Percentiles rank a stretch among this genome's conserved stretches.
Evolutionary conservation across 2,797 vertebrate genomes (phyloP).

Genomic region (Argentina silus): DNA sequence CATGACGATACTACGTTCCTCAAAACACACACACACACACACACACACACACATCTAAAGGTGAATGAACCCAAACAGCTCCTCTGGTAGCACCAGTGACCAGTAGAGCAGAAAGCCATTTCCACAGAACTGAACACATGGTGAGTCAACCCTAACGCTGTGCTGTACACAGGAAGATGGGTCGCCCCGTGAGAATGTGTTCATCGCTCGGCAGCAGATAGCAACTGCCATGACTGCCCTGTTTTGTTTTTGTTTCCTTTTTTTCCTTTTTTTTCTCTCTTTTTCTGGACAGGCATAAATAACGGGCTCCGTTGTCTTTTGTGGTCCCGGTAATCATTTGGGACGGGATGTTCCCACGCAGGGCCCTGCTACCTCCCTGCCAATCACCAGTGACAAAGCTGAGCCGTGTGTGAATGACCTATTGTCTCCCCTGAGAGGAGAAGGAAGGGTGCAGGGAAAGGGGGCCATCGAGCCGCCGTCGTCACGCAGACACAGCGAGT

Average conservation of each 20-base stretch:
- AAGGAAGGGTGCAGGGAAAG: neutral
- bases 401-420: conserved; percentile 26
- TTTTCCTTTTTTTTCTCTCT: neutral
- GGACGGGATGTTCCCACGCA: conserved; percentile 25
- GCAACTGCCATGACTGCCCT: neutral
- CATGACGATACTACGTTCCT: neutral
- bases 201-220: neutral
- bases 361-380: conserved; percentile 1
- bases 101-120: neutral
- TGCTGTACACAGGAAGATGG: neutral
- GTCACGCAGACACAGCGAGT: neutral
- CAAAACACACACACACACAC: neutral
- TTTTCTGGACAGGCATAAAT: neutral
- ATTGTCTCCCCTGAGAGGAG: conserved; percentile 6
- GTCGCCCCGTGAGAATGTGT: neutral
- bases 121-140: neutral
- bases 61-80: neutral
- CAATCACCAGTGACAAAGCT: conserved; percentile 7
- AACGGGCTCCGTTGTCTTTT: conserved; percentile 2
- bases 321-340: conserved; percentile 20
- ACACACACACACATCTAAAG: neutral
- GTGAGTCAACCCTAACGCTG: neutral
- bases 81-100: neutral
- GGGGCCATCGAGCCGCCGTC: neutral
- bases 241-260: neutral